Evolutionary conservation across 1,140 invertebrate species (phyloP).

Genomic region (Cryptotermes secundus): DNA sequence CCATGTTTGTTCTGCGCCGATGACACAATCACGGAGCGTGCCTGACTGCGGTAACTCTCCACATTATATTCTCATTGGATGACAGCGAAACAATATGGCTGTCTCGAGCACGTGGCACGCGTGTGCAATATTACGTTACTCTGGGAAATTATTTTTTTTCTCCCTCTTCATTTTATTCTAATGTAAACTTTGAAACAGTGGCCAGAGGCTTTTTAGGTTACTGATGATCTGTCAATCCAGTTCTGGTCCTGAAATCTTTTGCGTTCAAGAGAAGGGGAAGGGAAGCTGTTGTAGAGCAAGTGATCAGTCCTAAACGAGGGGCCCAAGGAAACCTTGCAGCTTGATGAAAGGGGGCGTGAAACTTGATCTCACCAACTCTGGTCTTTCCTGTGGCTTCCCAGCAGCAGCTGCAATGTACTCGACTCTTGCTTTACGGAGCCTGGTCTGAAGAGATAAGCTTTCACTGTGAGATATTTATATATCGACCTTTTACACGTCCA

Average conservation of each 20-base stretch:
- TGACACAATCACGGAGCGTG: neutral
- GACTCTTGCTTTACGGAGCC: no score
- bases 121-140: neutral
- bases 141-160: neutral
- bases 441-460: no score
- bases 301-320: neutral
- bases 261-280: neutral
- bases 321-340: slow-evolving; percentile 2
- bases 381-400: neutral
- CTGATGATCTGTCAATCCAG: neutral
- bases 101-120: neutral
- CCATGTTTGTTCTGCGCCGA: neutral
- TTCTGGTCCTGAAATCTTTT: neutral
- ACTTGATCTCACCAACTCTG: neutral
- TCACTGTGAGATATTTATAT: no score
- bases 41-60: neutral
- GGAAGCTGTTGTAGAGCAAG: neutral
- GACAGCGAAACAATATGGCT: neutral
- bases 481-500: no score
- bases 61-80: slow-evolving; percentile 10
- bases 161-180: neutral
- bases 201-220: neutral
- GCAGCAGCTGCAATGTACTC: neutral
- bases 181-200: slow-evolving; percentile 9
- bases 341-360: neutral